Evolutionary conservation across 2,113 vertebrate genomes (phyloP).

Genomic region (Uria lomvia): DNA sequence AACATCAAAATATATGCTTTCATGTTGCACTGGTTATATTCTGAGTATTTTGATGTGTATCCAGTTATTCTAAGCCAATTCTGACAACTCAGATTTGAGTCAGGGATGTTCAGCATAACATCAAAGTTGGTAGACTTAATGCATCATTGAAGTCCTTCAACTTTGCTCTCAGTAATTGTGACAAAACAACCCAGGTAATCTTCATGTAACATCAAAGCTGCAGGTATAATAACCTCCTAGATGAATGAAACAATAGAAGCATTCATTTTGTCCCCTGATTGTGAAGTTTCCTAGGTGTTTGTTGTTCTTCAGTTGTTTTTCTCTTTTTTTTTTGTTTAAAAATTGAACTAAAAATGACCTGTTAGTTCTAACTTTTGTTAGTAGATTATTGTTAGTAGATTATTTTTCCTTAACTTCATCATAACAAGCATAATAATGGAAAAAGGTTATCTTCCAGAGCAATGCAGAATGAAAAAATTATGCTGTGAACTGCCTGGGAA

Average conservation of each 20-base stretch:
- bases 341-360: not conserved
- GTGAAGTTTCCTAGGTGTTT: slow-evolving; percentile 25
- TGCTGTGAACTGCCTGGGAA: not conserved
- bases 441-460: not conserved
- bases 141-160: slow-evolving; percentile 57
- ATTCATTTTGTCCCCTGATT: slow-evolving; percentile 19
- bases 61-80: not conserved
- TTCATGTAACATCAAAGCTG: slow-evolving; percentile 71
- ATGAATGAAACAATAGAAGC: slow-evolving; percentile 60
- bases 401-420: not conserved
- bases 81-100: not conserved
- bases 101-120: slow-evolving; percentile 31
- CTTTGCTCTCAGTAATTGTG: slow-evolving; percentile 66
- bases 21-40: not conserved
- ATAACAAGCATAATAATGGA: not conserved
- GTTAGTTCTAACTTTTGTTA: not conserved
- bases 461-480: not conserved
- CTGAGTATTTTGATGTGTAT: not conserved
- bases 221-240: slow-evolving; percentile 50
- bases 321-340: slow-evolving; percentile 9
- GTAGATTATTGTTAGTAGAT: not conserved
- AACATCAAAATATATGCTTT: not conserved
- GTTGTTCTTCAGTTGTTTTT: not conserved
- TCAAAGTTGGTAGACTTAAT: slow-evolving; percentile 63
- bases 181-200: slow-evolving; percentile 73